Evolutionary conservation across 2,797 vertebrate species (phyloP).

Genomic region (Cottoperca gobio): DNA sequence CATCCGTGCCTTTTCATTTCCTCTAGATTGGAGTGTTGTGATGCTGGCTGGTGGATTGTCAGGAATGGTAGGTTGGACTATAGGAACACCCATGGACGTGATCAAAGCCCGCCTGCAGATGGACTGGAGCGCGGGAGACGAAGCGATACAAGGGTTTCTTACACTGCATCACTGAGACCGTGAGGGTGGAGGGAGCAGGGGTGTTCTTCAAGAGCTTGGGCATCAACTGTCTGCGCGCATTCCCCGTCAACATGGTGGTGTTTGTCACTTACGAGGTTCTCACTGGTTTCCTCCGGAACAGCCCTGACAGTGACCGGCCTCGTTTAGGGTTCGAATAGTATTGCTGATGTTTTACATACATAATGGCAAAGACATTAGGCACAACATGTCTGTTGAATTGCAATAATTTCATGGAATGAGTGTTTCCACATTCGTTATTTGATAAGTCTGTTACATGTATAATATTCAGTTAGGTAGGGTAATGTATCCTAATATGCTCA

Average conservation of each 20-base stretch:
- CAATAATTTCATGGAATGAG: neutral
- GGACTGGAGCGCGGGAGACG: conserved; percentile 80
- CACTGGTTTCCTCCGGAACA: conserved; percentile 70
- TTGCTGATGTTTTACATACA: neutral
- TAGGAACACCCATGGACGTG: conserved; percentile 94
- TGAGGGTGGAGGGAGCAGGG: conserved; percentile 84
- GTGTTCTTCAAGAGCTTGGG: conserved; percentile 92
- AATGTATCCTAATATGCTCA: conserved; percentile 10
- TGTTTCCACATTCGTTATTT: neutral
- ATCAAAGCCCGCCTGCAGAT: conserved; percentile 93
- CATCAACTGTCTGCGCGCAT: conserved; percentile 92
- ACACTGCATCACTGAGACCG: conserved; percentile 88
- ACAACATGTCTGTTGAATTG: neutral
- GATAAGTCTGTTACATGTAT: conserved; percentile 15
- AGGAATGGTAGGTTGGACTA: conserved; percentile 89
- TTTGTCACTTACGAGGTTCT: conserved; percentile 90
- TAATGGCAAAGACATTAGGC: neutral
- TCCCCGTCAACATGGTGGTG: conserved; percentile 94
- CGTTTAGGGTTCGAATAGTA: conserved; percentile 49
- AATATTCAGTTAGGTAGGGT: neutral
- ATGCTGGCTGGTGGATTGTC: conserved; percentile 91
- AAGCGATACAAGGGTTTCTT: conserved; percentile 87
- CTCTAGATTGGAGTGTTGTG: conserved; percentile 86
- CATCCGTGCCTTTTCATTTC: neutral
- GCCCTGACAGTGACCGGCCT: conserved; percentile 33